Evolutionary conservation across 1,140 invertebrate genomes (phyloP).

Genomic region (Pseudomyrmex pallidus): DNA sequence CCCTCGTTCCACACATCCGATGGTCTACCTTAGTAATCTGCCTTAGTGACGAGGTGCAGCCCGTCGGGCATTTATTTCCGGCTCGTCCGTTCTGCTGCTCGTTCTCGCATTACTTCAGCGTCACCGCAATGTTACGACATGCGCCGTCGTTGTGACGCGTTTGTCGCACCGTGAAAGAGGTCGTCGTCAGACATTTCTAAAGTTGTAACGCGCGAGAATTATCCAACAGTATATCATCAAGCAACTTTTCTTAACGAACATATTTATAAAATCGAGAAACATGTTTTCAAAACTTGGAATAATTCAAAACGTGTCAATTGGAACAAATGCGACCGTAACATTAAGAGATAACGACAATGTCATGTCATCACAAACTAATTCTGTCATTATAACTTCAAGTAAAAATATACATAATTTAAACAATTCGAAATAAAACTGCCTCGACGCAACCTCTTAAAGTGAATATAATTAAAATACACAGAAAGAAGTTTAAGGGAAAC

Average conservation of each 20-base stretch:
- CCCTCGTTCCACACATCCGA: slow-evolving; percentile 36
- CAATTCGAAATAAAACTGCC: background rate
- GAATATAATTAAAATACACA: slow-evolving; percentile 17
- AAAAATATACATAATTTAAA: background rate
- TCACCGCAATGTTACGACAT: slow-evolving; percentile 38
- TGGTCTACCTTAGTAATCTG: slow-evolving; percentile 56
- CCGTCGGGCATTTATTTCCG: slow-evolving; percentile 67
- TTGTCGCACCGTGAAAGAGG: background rate
- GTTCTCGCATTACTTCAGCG: slow-evolving; percentile 55
- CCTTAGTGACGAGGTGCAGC: slow-evolving; percentile 58
- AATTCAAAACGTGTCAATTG: no score
- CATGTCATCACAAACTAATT: background rate
- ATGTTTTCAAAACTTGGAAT: background rate
- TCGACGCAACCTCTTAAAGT: slow-evolving; percentile 4
- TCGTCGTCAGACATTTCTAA: slow-evolving; percentile 9
- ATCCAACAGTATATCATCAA: background rate
- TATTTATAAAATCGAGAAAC: background rate
- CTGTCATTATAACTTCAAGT: background rate
- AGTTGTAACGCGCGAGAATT: slow-evolving; percentile 9
- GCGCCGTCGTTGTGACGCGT: background rate
- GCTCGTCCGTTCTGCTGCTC: slow-evolving; percentile 56
- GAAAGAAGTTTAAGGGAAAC: slow-evolving; percentile 26
- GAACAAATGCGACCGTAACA: background rate
- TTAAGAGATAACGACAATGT: background rate
- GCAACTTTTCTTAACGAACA: background rate